Evolutionary conservation across 2,888 invertebrate genomes (phyloP), one percentile per base, ranked within the genome.

Genomic region (Drosophila niveifrons): DNA sequence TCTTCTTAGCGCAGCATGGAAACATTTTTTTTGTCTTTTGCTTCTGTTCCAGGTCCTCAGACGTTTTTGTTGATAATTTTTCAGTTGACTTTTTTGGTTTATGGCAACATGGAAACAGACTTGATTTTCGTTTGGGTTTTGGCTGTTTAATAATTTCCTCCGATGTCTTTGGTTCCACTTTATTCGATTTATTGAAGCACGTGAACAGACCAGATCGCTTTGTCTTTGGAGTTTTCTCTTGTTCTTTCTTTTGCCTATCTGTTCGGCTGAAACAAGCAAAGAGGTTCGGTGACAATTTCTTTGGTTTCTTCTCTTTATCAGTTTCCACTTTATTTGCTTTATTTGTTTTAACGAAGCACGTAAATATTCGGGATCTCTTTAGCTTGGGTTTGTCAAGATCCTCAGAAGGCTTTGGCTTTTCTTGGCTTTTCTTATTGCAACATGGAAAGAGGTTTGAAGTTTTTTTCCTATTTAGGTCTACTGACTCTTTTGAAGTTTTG

Each of bases 51-150:
- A n/a, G 11, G 8, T 43, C 1, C 28, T 28, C 43, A 8, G 28
- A 29, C 1, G 41, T 1, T 11, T 29, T 41, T 7, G 17, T 10
- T 23, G n/a, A 13, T n/a, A 8, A 10, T n/a, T 36, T 17, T 36
- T 36, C 36, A n/a, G n/a, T n/a, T 48, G 13, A 6, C 48, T 17
- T 18, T 9, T 13, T 39, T 39, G 31, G 4, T 10, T 2, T 55
- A n/a, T 28, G 29, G 34, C 28, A 44, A 17, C 31, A 18, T 23
- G 43, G 44, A 11, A 56, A 31, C 0, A 56, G n/a, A 44, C 43
- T 18, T 3, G 44, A 56, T 18, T 43, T 55, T 6, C 10, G 10
- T 8, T 36, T 47, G 0, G 28, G 9, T 7, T 41, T 48, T 9
- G 17, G 10, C 1, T 4, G 7, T 18, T 3, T n/a, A 17, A n/a